A percentile compares a stretch with the other conserved stretches of the same genome.
These are phyloP conservation scores for Pteruthius melanotis DNA, from an alignment of 2,113 vertebrate species.

Conservation along the genomic window DNA sequence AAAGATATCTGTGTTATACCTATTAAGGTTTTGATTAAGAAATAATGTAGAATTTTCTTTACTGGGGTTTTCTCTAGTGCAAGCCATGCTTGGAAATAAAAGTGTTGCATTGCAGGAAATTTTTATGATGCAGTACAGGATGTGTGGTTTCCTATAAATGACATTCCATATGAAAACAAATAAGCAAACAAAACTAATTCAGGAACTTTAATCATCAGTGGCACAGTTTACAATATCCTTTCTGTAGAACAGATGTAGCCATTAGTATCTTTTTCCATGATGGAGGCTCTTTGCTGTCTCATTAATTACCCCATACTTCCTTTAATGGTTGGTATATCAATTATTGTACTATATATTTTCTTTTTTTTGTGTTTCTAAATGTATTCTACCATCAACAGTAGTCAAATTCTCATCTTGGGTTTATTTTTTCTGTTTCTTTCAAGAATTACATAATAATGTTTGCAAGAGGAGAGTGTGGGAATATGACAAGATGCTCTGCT, in stretches of 20 bases:
- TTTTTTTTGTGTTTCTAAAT: neutral
- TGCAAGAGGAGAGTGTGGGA: neutral
- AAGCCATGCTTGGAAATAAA: neutral
- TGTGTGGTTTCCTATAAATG: neutral
- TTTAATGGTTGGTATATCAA: neutral
- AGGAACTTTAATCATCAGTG: neutral
- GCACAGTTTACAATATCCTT: neutral
- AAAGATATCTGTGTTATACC: neutral
- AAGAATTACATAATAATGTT: neutral
- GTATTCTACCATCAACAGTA: neutral
- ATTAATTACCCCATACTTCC: neutral
- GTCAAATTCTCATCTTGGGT: neutral
- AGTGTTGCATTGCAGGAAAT: neutral
- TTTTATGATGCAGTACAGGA: neutral
- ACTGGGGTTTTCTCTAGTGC: neutral
- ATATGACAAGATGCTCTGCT: neutral
- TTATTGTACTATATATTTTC: neutral
- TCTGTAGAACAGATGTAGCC: neutral
- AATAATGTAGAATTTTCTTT: neutral
- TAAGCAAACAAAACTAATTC: neutral
- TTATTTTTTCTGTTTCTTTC: neutral
- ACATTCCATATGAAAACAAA: neutral
- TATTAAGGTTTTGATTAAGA: neutral
- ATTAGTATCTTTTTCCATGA: neutral
- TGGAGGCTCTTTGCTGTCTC: neutral